Evolutionary conservation across 2,113 vertebrate species (phyloP).

Genomic region (mouse (Mus musculus)): DNA sequence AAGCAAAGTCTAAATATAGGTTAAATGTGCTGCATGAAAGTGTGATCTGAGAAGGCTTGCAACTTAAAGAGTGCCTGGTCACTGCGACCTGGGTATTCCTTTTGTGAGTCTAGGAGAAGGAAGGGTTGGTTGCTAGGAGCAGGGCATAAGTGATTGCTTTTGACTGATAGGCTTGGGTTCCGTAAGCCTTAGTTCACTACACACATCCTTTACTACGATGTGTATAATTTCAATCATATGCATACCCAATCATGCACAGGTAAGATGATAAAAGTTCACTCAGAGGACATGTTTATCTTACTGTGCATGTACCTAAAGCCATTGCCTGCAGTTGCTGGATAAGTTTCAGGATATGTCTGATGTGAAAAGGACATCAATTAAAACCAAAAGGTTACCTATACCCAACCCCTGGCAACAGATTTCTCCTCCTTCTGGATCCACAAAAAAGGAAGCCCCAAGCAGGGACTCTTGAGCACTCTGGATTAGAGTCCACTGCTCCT

Average conservation of each 20-base stretch:
- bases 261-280: background rate
- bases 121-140: background rate
- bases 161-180: background rate
- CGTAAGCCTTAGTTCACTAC: background rate
- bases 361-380: background rate
- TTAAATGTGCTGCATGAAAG: too few species aligned
- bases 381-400: background rate
- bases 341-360: background rate
- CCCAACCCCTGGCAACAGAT: background rate
- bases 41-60: background rate
- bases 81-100: background rate
- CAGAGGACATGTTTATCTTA: background rate
- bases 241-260: background rate
- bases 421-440: background rate
- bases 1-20: background rate
- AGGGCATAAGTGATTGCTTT: background rate
- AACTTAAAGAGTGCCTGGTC: background rate
- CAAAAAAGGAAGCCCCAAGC: background rate
- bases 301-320: background rate
- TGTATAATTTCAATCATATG: background rate
- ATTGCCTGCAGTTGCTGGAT: background rate
- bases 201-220: background rate
- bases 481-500: background rate
- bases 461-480: background rate
- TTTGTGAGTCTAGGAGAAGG: background rate